These are phyloP conservation scores for Mamestra configurata DNA, from an alignment of 1,140 invertebrate genomes.

Conservation along the genomic window DNA sequence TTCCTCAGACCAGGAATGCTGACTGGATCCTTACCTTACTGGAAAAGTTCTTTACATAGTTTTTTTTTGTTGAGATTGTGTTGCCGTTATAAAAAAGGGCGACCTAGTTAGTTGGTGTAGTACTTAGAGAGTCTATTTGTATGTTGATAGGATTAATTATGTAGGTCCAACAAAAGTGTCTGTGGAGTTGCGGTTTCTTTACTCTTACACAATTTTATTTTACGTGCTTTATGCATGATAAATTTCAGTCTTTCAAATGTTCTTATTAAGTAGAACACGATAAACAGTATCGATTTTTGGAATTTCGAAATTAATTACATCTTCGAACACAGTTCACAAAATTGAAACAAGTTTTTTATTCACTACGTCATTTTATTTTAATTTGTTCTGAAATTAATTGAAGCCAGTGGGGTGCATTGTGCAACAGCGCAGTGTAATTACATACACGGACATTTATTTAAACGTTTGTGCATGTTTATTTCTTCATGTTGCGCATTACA, in stretches of 20 bases:
- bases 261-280: not conserved
- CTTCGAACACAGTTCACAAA: not conserved
- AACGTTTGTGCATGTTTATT: slow-evolving; percentile 60
- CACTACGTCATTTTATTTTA: slow-evolving; percentile 46
- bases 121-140: not conserved
- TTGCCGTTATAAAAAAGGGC: slow-evolving; percentile 17
- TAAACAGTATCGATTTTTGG: too few relatives aligned
- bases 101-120: slow-evolving; percentile 1
- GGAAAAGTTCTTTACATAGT: slow-evolving; percentile 32
- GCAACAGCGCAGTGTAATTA: slow-evolving; percentile 31
- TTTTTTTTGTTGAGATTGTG: slow-evolving; percentile 41
- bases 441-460: slow-evolving; percentile 33
- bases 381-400: slow-evolving; percentile 43
- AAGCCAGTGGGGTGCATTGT: slow-evolving; percentile 28
- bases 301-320: too few relatives aligned
- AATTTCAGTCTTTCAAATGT: not conserved
- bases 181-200: not conserved
- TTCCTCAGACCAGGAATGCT: slow-evolving; percentile 34
- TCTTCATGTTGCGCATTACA: slow-evolving; percentile 84
- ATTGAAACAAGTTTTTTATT: not conserved
- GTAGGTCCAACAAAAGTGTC: not conserved
- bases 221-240: too few relatives aligned
- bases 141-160: not conserved
- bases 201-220: too few relatives aligned
- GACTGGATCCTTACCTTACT: slow-evolving; percentile 38